phyloP scores from a whole-genome alignment of 2,113 vertebrate species.

The human (Homo sapiens) region DNA sequence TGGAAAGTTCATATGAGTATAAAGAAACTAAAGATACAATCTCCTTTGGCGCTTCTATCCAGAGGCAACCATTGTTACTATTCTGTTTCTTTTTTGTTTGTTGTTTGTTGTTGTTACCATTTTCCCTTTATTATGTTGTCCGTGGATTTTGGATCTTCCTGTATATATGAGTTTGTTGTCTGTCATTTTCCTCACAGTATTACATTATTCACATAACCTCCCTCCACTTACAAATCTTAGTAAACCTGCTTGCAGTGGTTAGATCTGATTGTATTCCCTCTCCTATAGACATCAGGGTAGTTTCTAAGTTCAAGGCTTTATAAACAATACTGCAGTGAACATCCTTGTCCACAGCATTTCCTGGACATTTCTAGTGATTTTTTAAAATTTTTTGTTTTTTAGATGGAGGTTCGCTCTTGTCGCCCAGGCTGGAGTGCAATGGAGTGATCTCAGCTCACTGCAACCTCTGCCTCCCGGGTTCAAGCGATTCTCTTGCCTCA shows the following conservation, averaged over 20 bases:
- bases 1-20: neutral
- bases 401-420: no score
- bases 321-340: neutral
- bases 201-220: neutral
- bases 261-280: neutral
- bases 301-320: neutral
- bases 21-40: neutral
- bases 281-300: neutral
- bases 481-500: no score
- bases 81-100: no score
- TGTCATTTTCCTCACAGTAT: neutral
- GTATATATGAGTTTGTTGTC: accelerated
- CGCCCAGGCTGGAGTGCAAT: no score
- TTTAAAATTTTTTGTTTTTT: neutral
- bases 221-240: neutral
- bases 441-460: no score
- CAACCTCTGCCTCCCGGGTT: no score
- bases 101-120: neutral
- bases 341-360: neutral
- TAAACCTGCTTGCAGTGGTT: neutral
- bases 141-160: accelerated
- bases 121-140: neutral
- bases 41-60: neutral
- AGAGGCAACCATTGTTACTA: neutral
- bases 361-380: neutral